A percentile compares a stretch with the other conserved stretches of the same genome.
Conservation (phyloP, 2,113 vertebrate genomes). For the Epinephelus moara region DNA sequence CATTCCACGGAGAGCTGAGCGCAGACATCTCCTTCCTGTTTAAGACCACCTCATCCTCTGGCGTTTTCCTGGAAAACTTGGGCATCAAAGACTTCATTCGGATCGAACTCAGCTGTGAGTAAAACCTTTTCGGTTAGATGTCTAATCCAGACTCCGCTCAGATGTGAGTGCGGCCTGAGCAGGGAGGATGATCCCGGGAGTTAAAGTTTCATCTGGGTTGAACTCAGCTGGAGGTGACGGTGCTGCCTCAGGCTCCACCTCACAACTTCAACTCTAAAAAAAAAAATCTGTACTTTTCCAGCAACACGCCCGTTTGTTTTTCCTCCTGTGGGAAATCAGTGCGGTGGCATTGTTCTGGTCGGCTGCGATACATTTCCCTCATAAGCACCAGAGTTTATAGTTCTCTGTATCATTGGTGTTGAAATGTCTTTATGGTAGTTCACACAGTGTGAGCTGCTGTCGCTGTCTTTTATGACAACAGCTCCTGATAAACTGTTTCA, state of each 20-base stretch:
- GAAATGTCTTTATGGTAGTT: background rate
- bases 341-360: background rate
- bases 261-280: background rate
- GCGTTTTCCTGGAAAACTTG: constrained; percentile 95
- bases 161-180: constrained; percentile 18
- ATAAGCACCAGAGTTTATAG: constrained; percentile 17
- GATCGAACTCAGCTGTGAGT: constrained; percentile 95
- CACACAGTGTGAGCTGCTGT: background rate
- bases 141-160: constrained; percentile 28
- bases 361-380: constrained; percentile 3
- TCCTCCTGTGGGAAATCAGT: constrained; percentile 46
- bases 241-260: background rate
- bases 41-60: constrained; percentile 93
- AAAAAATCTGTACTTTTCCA: background rate
- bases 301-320: background rate
- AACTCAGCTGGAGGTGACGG: constrained; percentile 17
- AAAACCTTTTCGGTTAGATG: constrained; percentile 11
- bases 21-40: constrained; percentile 96
- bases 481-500: background rate
- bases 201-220: background rate
- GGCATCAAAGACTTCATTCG: constrained; percentile 97
- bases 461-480: background rate
- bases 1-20: constrained; percentile 93
- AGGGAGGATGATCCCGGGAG: background rate
- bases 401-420: background rate